Base-by-base conservation (phyloP, 2,113 vertebrate genomes). In the Poecilia latipinna region DNA sequence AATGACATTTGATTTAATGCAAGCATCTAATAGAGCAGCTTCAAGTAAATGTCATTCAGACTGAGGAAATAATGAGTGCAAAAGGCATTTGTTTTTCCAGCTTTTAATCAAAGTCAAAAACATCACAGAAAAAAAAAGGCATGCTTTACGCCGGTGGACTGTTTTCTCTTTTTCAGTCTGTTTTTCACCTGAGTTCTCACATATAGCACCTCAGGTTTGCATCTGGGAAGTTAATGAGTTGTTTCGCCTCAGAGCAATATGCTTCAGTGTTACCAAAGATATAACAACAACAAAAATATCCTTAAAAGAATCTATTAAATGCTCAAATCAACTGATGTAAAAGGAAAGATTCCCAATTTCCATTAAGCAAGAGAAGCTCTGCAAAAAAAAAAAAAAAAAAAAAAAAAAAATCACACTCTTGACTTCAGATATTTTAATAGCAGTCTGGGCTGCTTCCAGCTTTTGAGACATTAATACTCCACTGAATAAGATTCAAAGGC, bases 281-380 rank as follows among this genome's bases (percentile, higher is more conserved):
- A 80, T 79, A 92, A 92, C 78, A 80, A 82, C 90, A 90, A 87
- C 39, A 42, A 42, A 42, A 82, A 91, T 90, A 92, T 92, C 86
- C 84, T 77, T 80, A 83, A 91, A 91, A 90, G 70, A 91, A 90
- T 90, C 84, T 90, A 92, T 93, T 90, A 90, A 90, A 89, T 83
- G 84, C 86, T 92, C 80, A 88, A 85, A 92, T 92, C 85, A 90
- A 88, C 78, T 76, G 85, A 81, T 90, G 84, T 85, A 84, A 86
- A 87, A 90, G 82, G 90, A 84, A 87, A 89, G 80, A 81, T 83
- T 72, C 82, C 83, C 86, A 79, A 90, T 92, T 90, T 92, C 86
- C 86, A 89, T 91, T 86, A 86, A 89, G 90, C 83, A 83, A 70
- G 70, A 85, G 82, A 68, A 74, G 79, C 63, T 79, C 70, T 0